Percentiles rank a stretch among this genome's conserved stretches.
phyloP scores from a whole-genome alignment of 1,140 invertebrate species.

The Drosophila takahashii region DNA sequence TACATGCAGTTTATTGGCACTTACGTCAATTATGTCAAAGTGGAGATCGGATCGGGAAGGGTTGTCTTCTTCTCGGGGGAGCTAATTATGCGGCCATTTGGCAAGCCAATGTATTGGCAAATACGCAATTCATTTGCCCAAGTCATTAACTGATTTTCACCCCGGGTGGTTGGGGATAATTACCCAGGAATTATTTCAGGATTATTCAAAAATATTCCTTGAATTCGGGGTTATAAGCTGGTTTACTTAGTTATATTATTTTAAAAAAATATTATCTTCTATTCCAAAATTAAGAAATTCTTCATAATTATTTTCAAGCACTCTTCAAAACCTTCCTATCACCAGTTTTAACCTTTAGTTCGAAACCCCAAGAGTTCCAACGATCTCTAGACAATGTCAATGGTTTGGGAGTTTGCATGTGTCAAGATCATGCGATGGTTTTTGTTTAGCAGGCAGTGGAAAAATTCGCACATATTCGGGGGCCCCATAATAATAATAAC shows the following conservation, averaged over 20 bases:
- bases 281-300: too few species aligned
- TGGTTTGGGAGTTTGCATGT: conserved; percentile 41
- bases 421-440: conserved; percentile 47
- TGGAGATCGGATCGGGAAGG: conserved; percentile 13
- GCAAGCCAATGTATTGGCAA: conserved; percentile 27
- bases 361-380: background rate
- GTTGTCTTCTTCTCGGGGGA: background rate
- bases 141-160: background rate
- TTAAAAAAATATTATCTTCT: too few species aligned
- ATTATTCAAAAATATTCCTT: too few species aligned
- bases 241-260: too few species aligned
- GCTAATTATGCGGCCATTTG: conserved; percentile 49
- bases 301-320: too few species aligned
- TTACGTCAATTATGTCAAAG: conserved; percentile 71
- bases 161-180: background rate
- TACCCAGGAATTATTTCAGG: background rate
- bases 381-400: conserved; percentile 41
- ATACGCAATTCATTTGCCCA: conserved; percentile 37
- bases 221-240: too few species aligned
- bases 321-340: background rate
- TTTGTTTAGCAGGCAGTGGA: conserved; percentile 1
- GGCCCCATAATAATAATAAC: conserved; percentile 35
- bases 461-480: conserved; percentile 33
- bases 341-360: conserved; percentile 15
- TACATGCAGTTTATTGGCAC: conserved; percentile 77